Percentiles rank a stretch among this genome's conserved stretches.
phyloP scores from a whole-genome alignment of 2,113 vertebrate species.

The Microcebus lehilahytsara region DNA sequence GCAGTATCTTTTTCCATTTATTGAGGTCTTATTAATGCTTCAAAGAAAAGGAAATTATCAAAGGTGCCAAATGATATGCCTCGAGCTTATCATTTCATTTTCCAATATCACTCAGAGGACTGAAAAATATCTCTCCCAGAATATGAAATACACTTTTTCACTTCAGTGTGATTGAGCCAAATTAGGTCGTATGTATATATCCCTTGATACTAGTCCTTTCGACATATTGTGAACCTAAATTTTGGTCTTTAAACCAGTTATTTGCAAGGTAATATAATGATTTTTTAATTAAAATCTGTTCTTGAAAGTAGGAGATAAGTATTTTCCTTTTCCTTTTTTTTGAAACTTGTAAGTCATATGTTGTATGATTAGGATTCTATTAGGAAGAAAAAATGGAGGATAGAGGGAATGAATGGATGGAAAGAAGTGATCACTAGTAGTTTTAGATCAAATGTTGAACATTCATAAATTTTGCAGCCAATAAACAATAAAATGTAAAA shows the following conservation, averaged over 20 bases:
- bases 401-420: not conserved
- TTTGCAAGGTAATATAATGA: not conserved
- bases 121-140: not conserved
- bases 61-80: not conserved
- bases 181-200: not conserved
- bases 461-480: not conserved
- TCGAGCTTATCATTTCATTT: not conserved
- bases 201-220: not conserved
- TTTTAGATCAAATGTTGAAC: not conserved
- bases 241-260: not conserved
- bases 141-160: not conserved
- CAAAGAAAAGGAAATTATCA: not conserved
- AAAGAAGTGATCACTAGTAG: not conserved
- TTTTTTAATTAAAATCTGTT: not conserved
- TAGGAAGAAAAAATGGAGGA: not conserved
- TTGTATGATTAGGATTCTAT: not conserved
- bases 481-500: not conserved
- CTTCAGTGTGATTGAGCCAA: not conserved
- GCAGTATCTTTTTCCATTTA: not conserved
- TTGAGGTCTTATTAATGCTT: not conserved
- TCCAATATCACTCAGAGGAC: not conserved
- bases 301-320: not conserved
- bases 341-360: not conserved
- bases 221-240: not conserved
- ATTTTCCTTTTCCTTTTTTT: not conserved